Base-by-base conservation (phyloP, 2,888 invertebrate genomes). In the Eupithecia tripunctaria region DNA sequence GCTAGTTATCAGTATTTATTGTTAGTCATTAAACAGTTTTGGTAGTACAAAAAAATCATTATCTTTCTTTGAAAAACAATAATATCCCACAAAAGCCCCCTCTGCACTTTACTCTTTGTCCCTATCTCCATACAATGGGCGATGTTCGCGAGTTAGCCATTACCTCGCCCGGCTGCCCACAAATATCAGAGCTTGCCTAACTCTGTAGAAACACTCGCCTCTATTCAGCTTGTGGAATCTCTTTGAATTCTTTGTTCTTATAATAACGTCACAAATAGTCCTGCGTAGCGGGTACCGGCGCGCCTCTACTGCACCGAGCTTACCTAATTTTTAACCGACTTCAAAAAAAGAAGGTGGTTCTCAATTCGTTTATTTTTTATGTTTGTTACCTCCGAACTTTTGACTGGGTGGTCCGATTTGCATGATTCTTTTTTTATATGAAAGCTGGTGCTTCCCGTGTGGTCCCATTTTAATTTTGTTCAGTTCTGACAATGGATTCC, bases 51-150 rank as follows among this genome's bases (percentile, higher is more conserved):
- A 21, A 21, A 51, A 51, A 3, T 21, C 10, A 21, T 21, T 51
- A 10, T 1, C 15, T 59, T 15, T 25, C 12, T 27, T 56, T 27
- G n/a, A n/a, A 14, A n/a, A 59, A 15, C 5, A 15, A 27, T 59
- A 59, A 27, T 59, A 12, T 59, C 59, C 18, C n/a, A 62, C 15
- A 62, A n/a, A 62, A 62, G 32, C 4, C 66, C 21, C 47, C 15
- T 76, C 78, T 75, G 60, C 63, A 25, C 68, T 4, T 51, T 73
- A 18, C 18, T 80, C 79, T 80, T 62, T 78, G 74, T 2, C 63
- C 66, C 36, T 36, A 81, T 81, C 79, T 81, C 78, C 81, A 81
- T 81, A 81, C 81, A 81, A 81, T 81, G 73, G 77, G 72, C 71
- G 67, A 71, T 77, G 79, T 74, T 77, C 74, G 71, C 72, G 73